These are phyloP conservation scores for Philereme transversata DNA, from an alignment of 2,888 invertebrate species.

Conservation along the genomic window DNA sequence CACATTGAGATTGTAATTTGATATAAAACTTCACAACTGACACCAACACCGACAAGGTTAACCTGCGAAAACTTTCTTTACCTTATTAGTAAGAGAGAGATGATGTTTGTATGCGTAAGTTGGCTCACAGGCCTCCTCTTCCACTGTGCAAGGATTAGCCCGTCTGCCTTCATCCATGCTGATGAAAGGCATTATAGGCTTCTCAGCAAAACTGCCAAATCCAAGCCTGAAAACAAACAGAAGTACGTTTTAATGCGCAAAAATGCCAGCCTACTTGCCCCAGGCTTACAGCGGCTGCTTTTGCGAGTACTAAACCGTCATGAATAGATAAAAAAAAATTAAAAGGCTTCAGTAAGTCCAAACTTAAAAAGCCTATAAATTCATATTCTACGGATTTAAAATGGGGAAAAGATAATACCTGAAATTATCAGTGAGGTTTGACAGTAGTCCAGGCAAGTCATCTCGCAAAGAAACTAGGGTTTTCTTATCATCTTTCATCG, in stretches of 20 bases:
- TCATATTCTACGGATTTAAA: too few relatives aligned
- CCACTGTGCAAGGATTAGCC: conserved; percentile 86
- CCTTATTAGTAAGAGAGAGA: conserved; percentile 87
- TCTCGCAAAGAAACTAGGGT: conserved; percentile 88
- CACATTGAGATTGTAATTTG: too few relatives aligned
- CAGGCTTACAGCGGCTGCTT: too few relatives aligned
- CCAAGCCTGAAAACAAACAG: conserved; percentile 78
- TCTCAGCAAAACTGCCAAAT: conserved; percentile 91
- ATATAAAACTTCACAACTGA: too few relatives aligned
- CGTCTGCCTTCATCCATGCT: conserved; percentile 77
- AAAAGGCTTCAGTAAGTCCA: too few relatives aligned
- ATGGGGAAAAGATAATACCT: conserved; percentile 58
- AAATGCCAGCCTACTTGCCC: too few relatives aligned
- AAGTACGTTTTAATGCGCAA: not conserved
- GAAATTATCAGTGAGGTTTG: conserved; percentile 88
- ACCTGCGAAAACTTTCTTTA: conserved; percentile 43
- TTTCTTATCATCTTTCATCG: conserved; percentile 94
- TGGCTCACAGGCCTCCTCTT: conserved; percentile 86
- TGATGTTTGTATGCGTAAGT: conserved; percentile 93
- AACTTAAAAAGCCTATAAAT: too few relatives aligned
- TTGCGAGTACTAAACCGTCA: too few relatives aligned
- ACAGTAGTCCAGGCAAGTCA: conserved; percentile 83
- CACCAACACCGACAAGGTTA: too few relatives aligned
- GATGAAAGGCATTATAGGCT: conserved; percentile 89
- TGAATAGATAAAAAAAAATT: too few relatives aligned